phyloP scores from a whole-genome alignment of 1,140 invertebrate genomes.

The Myzus persicae region DNA sequence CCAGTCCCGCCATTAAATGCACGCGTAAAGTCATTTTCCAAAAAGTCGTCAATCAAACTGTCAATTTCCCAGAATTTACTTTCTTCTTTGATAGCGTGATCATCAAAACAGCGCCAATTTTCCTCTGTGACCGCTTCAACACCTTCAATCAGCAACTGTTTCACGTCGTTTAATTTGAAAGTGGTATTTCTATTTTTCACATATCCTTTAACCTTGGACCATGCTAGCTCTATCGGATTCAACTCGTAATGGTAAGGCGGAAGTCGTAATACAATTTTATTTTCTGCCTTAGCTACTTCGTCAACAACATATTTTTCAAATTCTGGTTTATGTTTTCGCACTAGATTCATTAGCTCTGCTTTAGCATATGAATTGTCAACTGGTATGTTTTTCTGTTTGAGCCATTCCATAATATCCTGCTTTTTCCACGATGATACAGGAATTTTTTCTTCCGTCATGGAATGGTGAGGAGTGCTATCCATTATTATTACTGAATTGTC shows the following conservation, averaged over 20 bases:
- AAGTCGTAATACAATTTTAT: neutral
- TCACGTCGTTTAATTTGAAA: neutral
- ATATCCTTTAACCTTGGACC: neutral
- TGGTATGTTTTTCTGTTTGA: neutral
- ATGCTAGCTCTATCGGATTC: neutral
- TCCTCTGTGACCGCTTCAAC: neutral
- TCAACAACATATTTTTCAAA: neutral
- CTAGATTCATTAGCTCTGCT: neutral
- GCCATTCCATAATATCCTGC: neutral
- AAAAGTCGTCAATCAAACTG: neutral
- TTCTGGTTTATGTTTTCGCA: neutral
- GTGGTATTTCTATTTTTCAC: neutral
- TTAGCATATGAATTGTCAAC: neutral
- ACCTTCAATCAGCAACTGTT: neutral
- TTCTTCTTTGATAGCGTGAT: neutral
- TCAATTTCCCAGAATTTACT: neutral
- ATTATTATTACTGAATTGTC: neutral
- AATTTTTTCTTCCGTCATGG: neutral
- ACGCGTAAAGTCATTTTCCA: neutral
- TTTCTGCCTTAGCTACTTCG: neutral
- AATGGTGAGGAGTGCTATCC: neutral
- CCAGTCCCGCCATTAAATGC: neutral
- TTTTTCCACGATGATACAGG: neutral
- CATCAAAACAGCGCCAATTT: neutral
- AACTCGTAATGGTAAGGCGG: neutral